Base-by-base conservation (phyloP, 2,888 invertebrate genomes). In the Tetrapedia diversipes region DNA sequence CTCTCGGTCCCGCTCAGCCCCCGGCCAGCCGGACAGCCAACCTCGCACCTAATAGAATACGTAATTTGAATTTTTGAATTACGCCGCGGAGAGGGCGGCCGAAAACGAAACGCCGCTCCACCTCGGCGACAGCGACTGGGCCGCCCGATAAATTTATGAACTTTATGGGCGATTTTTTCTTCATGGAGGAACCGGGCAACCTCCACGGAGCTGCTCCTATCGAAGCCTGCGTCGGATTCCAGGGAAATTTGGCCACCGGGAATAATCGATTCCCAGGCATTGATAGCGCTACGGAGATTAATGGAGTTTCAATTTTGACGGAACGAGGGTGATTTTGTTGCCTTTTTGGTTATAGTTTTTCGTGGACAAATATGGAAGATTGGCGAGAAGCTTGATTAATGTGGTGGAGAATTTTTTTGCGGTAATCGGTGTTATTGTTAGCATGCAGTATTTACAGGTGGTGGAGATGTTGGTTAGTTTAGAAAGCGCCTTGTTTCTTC, bases 1-100 rank as follows among this genome's bases (percentile, higher is more conserved):
- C 56, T 74, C 81, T 68, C 69, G 49, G 71, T 67, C 60, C 61
- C 66, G 53, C 74, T 61, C 65, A 59, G 61, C 74, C 54, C 41
- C 47, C 72, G 64, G 69, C 72, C 83, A 61, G 77, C 56, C 86
- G 84, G 82, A 73, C 84, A 86, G 69, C 72, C 83, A 61, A 77
- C 56, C 86, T 86, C 83, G 75, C 84, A 86, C 81, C 86, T 91
- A 91, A 91, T 91, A 91, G 90, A 91, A 91, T 90, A 89, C 86
- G 86, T 87, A 88, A 89, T 90, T 90, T 89, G 86, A 90, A 88
- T 89, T 88, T 86, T 89, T 87, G 82, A 81, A 79, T 86, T 83
- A 85, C 79, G 72, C 67, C 61, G 64, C 68, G 27, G 27, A 56
- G 24, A 29, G 60, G 57, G 60, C 47, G 51, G 57, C 11, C 37